phyloP scores from a whole-genome alignment of 2,888 invertebrate species.

The Acronicta leporina region DNA sequence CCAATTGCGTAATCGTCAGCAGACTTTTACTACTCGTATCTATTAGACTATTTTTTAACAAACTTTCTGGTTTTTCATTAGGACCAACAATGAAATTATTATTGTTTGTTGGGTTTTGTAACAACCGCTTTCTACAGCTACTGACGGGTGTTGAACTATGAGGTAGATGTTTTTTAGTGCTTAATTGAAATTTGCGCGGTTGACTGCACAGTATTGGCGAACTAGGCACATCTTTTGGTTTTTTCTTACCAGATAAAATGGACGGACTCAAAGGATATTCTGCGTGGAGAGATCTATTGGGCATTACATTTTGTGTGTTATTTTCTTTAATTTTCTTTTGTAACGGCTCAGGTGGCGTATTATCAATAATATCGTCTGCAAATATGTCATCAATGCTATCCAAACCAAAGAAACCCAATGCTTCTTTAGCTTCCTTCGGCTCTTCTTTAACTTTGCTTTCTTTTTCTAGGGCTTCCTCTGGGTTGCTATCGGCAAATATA shows the following conservation, averaged over 20 bases:
- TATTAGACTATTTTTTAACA: slow-evolving; percentile 46
- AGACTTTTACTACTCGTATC: slow-evolving; percentile 76
- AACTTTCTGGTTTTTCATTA: slow-evolving; percentile 36
- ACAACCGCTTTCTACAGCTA: slow-evolving; percentile 62
- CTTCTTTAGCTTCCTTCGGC: slow-evolving; percentile 54
- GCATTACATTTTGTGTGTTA: slow-evolving; percentile 23
- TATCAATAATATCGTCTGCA: slow-evolving; percentile 74
- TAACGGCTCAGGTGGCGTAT: slow-evolving; percentile 46
- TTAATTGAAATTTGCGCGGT: slow-evolving; percentile 67
- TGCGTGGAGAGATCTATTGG: slow-evolving; percentile 30
- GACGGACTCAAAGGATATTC: slow-evolving; percentile 74
- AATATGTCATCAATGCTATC: slow-evolving; percentile 79
- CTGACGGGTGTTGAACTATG: slow-evolving; percentile 64
- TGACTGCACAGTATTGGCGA: slow-evolving; percentile 81
- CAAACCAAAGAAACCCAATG: slow-evolving; percentile 71
- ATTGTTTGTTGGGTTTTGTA: slow-evolving; percentile 53
- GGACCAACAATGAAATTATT: slow-evolving; percentile 35
- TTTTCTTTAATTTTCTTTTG: slow-evolving; percentile 21
- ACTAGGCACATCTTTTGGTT: slow-evolving; percentile 53
- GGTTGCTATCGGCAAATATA: slow-evolving; percentile 72
- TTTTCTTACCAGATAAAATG: slow-evolving; percentile 73
- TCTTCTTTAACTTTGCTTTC: slow-evolving; percentile 40
- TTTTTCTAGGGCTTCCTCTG: slow-evolving; percentile 61
- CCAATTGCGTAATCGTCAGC: slow-evolving; percentile 83
- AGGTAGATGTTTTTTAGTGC: slow-evolving; percentile 62